Conservation (phyloP, 2,888 invertebrate genomes). For the Drosophila multiciliata region DNA sequence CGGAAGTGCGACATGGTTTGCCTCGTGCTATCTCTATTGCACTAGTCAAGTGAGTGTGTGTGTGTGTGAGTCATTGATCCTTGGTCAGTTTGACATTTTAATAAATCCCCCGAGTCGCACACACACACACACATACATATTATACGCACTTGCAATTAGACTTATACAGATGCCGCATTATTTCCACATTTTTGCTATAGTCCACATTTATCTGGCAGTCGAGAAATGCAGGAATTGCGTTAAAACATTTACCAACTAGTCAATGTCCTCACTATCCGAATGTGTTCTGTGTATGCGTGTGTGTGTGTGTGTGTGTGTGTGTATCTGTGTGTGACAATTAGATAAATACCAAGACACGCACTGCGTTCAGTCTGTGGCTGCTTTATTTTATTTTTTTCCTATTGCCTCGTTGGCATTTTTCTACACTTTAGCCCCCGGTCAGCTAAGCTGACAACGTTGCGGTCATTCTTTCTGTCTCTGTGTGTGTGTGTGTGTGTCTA, state of each 20-base stretch:
- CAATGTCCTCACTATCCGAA: constrained; percentile 8
- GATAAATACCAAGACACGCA: constrained; percentile 73
- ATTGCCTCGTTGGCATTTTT: constrained; percentile 75
- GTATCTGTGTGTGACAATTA: constrained; percentile 67
- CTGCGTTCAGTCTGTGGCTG: constrained; percentile 35
- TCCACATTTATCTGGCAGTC: constrained; percentile 63
- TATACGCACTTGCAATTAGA: constrained; percentile 60
- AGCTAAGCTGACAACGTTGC: constrained; percentile 57
- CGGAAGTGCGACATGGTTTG: constrained; percentile 67
- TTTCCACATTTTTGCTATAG: constrained; percentile 60
- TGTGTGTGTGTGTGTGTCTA: constrained; percentile 39
- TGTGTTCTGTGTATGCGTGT: constrained; percentile 2
- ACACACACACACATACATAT: constrained; percentile 13
- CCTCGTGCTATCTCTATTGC: constrained; percentile 24
- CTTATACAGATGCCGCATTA: constrained; percentile 70
- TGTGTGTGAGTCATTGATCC: constrained; percentile 66
- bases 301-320: constrained; percentile 25
- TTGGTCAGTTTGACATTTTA: constrained; percentile 62
- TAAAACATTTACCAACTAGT: constrained; percentile 52
- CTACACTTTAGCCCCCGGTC: constrained; percentile 60
- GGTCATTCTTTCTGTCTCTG: constrained; percentile 37
- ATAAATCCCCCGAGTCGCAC: constrained; percentile 65
- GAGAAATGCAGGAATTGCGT: constrained; percentile 66
- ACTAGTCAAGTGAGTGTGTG: constrained; percentile 18
- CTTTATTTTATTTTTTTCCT: constrained; percentile 52